Base-by-base conservation (phyloP, 2,113 vertebrate species). In the Syngnathus floridae region DNA sequence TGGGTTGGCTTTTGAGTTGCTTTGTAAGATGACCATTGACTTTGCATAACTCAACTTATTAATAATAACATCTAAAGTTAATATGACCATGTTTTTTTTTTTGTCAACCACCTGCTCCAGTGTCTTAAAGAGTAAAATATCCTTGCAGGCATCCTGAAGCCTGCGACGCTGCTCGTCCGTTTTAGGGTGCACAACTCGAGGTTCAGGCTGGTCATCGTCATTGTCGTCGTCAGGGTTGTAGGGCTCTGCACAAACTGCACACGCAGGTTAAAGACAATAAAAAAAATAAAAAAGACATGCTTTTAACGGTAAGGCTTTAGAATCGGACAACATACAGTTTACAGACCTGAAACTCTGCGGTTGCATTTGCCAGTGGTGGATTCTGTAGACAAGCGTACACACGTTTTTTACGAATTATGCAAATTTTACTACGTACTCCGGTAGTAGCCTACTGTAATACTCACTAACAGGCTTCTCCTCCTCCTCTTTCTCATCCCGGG, bases 121-220 rank as follows among this genome's bases (percentile, higher is more conserved):
- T 62, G 93, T 96, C 91, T 97, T 98, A 81, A 98, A 98, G 64
- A 98, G 87, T 36, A 97, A 85, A 67, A 97, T 98, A 77, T 98
- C 93, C 86, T 89, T 93, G 84, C 96, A 98, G 7, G 94, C 92
- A 3, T 98, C 95, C 89, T 96, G 95, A 60, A 98, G 91, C 73
- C 95, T 88, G 77, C 83, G 87, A 59, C 94, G 91, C 77, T 98
- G 96, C 71, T 91, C 91, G 62, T 97, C 95, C 52, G 93, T 93
- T 92, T 98, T 98, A 54, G 94, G 95, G 83, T 96, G 83, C 78
- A 98, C 89, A 22, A 98, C 92, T 86, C 90, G 91, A 70, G 91
- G 90, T 70, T 97, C 93, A 13, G 84, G 69, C 26, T 31, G 26
- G 62, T 93, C 95, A 48, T 95, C 93, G 0, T 98, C 95, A 12